These are phyloP conservation scores for Pygoscelis antarcticus DNA, from an alignment of 2,113 vertebrate genomes.

Conservation along the genomic window DNA sequence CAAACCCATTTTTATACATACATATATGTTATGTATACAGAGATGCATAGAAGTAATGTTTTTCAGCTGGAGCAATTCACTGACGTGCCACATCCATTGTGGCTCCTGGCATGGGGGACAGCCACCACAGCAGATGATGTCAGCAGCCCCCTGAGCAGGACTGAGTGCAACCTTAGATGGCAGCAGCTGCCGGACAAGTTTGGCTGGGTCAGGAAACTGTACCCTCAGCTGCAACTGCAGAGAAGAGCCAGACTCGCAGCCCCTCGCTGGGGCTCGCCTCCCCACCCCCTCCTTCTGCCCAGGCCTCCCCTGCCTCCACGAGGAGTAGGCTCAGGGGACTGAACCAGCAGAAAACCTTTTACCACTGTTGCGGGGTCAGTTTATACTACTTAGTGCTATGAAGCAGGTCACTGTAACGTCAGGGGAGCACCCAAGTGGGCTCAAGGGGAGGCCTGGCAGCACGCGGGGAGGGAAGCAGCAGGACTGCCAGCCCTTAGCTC, in stretches of 20 bases:
- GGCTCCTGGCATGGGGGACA: neutral
- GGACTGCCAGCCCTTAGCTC: neutral
- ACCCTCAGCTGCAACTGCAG: neutral
- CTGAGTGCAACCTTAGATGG: neutral
- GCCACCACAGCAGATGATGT: fast-evolving
- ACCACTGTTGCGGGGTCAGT: neutral
- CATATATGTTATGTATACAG: neutral
- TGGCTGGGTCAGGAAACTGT: neutral
- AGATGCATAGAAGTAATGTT: neutral
- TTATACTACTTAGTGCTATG: neutral
- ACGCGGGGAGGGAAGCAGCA: neutral
- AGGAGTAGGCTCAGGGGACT: neutral
- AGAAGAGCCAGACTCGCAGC: neutral
- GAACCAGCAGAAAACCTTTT: neutral
- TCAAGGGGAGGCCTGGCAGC: neutral
- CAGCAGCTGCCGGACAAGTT: neutral
- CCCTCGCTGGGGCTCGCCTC: neutral
- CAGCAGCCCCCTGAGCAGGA: neutral
- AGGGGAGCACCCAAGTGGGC: neutral
- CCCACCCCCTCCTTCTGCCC: neutral
- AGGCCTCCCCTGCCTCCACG: neutral
- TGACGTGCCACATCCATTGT: neutral
- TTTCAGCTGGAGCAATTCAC: neutral
- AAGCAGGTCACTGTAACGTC: neutral
- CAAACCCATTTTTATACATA: neutral